These are phyloP conservation scores for Euwallacea similis DNA, from an alignment of 1,140 invertebrate species.

Conservation along the genomic window DNA sequence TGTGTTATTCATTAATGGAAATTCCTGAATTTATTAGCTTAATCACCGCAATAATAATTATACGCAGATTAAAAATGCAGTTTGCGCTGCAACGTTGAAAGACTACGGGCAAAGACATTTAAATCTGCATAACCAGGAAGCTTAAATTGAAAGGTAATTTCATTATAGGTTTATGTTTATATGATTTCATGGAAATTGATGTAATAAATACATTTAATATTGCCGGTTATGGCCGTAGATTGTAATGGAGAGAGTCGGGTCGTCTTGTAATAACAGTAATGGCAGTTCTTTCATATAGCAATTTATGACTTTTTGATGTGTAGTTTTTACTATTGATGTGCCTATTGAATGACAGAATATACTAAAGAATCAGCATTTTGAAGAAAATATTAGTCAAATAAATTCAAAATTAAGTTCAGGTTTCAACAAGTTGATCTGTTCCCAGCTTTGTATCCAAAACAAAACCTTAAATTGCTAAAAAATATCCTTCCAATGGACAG, in stretches of 20 bases:
- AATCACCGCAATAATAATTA: conserved; percentile 8
- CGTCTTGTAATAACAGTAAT: background rate
- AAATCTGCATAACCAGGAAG: conserved; percentile 13
- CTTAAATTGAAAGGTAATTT: conserved; percentile 4
- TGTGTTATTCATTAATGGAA: conserved; percentile 7
- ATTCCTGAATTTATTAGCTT: conserved; percentile 10
- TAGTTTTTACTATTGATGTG: too few species aligned
- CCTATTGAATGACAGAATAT: too few species aligned
- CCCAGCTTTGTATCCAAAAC: too few species aligned
- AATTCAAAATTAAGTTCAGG: too few species aligned
- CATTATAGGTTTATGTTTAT: conserved; percentile 3
- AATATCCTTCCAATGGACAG: too few species aligned
- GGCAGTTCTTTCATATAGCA: too few species aligned
- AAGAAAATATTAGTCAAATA: too few species aligned
- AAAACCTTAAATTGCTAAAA: too few species aligned
- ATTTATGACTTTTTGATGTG: too few species aligned
- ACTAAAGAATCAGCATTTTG: too few species aligned
- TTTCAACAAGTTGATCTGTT: too few species aligned
- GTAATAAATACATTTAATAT: conserved; percentile 4
- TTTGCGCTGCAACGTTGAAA: conserved; percentile 3
- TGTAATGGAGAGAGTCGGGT: background rate
- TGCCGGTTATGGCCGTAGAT: background rate
- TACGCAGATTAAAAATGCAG: conserved; percentile 6
- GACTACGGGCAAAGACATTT: conserved; percentile 3
- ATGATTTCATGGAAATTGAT: conserved; percentile 2